Base-by-base conservation (phyloP, 2,888 invertebrate genomes). In the Teleogryllus oceanicus region DNA sequence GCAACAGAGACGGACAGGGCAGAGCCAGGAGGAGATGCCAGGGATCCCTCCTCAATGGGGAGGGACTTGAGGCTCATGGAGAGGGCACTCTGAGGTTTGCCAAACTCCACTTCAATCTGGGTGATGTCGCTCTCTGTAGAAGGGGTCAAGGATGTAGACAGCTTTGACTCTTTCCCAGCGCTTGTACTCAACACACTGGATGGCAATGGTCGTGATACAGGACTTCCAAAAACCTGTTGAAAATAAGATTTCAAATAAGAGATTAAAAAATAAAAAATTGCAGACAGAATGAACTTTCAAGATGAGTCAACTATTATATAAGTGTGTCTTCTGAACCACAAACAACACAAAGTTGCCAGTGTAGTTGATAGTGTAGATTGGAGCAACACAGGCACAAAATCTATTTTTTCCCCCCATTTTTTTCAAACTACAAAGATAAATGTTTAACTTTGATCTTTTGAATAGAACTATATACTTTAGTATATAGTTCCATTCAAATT, bases 191-290 rank as follows among this genome's bases (percentile, higher is more conserved):
- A 49, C 11, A 49, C 18, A 16, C 49, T 49, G 49, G 77, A 18
- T 18, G 77, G 77, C 12, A 49, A 37, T 20, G 62, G 37, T 21
- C 78, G 51, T 12, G 78, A 78, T 18, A 80, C 77, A 11, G 80
- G 80, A 49, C 80, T 80, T 11, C 80, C 80, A 78, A 80, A 80
- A 49, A 80, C 79, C 79, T 79, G 24, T 37, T 3, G 21, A 75
- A 79, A 76, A 74, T 49, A 49, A 75, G 21, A 21, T 75, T 16
- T 3, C 4, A 37, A 37, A 37, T 37, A 37, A 37, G 24, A 37
- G 1, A 37, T 2, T 37, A 37, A 37, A 37, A 37, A 37, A 37
- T 4, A 37, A 37, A 4, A 4, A 37, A 37, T 4, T 37, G 24
- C 4, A 37, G 2, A 37, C 24, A 37, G 24, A 24, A 37, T 37